Conservation (phyloP, 2,888 invertebrate species). For the Falcaria lacertinaria region DNA sequence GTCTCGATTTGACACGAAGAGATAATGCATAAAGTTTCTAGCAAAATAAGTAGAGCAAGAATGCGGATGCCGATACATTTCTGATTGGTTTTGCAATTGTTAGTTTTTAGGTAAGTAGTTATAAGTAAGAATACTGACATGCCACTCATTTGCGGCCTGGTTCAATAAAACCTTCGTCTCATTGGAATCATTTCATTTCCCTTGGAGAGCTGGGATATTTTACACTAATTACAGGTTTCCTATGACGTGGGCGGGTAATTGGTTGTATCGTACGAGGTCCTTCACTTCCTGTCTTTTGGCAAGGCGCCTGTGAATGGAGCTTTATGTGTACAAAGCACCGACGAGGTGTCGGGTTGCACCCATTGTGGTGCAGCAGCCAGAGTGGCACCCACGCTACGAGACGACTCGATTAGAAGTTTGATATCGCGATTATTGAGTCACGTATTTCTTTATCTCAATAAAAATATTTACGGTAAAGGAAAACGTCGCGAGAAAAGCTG, state of each 20-base stretch:
- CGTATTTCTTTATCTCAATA: no score
- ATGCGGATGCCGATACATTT: no score
- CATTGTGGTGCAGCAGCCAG: constrained; percentile 48
- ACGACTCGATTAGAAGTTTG: no score
- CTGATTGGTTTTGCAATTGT: no score
- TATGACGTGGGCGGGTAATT: constrained; percentile 75
- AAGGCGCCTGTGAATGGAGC: constrained; percentile 37
- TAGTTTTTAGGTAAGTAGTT: no score
- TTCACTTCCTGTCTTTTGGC: constrained; percentile 75
- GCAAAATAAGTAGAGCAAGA: no score
- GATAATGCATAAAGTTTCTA: no score
- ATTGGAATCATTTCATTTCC: constrained; percentile 44
- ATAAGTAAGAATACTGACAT: no score
- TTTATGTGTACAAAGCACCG: constrained; percentile 50
- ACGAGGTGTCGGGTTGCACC: constrained; percentile 58
- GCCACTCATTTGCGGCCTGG: not conserved
- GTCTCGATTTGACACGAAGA: not conserved
- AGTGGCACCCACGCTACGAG: constrained; percentile 56
- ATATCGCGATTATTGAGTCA: no score
- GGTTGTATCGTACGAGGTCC: constrained; percentile 69
- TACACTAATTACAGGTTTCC: constrained; percentile 76
- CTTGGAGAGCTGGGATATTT: constrained; percentile 55
- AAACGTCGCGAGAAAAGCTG: no score
- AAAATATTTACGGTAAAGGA: no score
- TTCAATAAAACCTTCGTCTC: constrained; percentile 11